Conservation (phyloP, 2,113 vertebrate species). For the Buteo buteo region DNA sequence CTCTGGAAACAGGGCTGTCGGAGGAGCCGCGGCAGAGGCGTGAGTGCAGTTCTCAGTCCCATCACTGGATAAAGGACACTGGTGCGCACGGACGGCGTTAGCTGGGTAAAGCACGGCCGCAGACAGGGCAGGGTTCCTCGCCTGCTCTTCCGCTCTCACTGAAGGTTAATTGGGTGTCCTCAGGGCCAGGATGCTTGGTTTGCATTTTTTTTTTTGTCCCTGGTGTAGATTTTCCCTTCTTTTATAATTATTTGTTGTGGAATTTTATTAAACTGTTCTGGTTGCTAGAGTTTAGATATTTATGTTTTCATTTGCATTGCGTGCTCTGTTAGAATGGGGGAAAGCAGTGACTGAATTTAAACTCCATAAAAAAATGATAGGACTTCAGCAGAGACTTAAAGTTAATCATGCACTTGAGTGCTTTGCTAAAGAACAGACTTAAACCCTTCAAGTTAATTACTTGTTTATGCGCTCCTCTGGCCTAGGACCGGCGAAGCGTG, state of each 20-base stretch:
- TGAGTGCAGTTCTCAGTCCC: neutral
- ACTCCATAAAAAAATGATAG: neutral
- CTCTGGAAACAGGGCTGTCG: neutral
- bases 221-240: neutral
- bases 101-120: neutral
- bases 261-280: neutral
- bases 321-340: neutral
- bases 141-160: neutral
- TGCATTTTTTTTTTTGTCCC: neutral
- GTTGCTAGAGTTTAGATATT: conserved; percentile 10
- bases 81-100: neutral
- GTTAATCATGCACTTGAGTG: neutral
- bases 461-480: neutral
- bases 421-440: conserved; percentile 4
- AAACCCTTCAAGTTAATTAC: neutral
- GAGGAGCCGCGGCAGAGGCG: fast-evolving
- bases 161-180: neutral
- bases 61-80: neutral
- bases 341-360: neutral
- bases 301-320: neutral
- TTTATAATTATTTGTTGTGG: neutral
- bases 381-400: neutral
- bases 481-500: neutral
- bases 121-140: neutral
- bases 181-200: neutral